phyloP scores from a whole-genome alignment of 2,113 vertebrate genomes.

The Gracilinanus agilis region DNA sequence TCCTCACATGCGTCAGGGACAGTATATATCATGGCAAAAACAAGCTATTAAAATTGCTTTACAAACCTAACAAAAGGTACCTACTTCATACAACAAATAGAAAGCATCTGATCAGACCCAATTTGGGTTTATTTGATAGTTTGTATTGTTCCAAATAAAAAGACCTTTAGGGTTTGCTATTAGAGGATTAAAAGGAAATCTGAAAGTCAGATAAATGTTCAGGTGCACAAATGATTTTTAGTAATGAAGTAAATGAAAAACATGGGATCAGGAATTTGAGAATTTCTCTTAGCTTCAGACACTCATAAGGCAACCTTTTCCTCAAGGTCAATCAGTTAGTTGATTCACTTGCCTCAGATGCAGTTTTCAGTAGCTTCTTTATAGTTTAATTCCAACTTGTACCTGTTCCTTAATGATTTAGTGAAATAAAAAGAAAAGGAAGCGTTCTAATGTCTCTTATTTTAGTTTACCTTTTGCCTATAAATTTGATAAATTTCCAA shows the following conservation, averaged over 20 bases:
- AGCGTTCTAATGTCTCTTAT: not conserved
- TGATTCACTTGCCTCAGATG: not conserved
- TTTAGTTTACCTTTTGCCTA: not conserved
- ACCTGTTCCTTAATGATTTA: not conserved
- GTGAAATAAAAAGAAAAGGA: not conserved
- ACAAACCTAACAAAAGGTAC: fast-evolving
- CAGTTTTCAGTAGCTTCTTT: not conserved
- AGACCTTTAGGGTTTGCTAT: not conserved
- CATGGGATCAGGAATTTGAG: not conserved
- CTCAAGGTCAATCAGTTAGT: not conserved
- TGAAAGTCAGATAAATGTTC: not conserved
- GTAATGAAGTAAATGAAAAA: not conserved
- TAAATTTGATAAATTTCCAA: not conserved
- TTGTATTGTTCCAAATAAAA: not conserved
- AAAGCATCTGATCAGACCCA: not conserved
- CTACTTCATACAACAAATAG: not conserved
- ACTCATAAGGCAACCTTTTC: not conserved
- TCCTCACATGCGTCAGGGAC: constrained; percentile 6
- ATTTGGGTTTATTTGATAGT: not conserved
- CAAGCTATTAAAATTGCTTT: constrained; percentile 6
- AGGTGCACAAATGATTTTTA: not conserved
- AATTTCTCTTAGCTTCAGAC: not conserved
- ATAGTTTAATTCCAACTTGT: not conserved
- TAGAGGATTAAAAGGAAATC: not conserved
- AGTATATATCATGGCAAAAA: not conserved